Evolutionary conservation across 2,113 vertebrate species (phyloP), one percentile per base, ranked within the genome.

Genomic region (Parus major): DNA sequence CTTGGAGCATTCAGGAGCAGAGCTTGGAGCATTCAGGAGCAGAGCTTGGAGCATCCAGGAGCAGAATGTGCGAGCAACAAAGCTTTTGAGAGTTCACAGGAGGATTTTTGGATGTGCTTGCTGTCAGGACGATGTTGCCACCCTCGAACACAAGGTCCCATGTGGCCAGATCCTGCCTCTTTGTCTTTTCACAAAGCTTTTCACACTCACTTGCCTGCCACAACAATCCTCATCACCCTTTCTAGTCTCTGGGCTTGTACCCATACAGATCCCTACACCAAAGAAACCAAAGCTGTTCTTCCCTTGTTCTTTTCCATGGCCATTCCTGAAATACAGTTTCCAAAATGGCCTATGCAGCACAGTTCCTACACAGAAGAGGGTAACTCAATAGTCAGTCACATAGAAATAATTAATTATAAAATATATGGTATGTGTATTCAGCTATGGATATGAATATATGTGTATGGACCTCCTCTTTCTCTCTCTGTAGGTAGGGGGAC

Each of bases 111-210:
- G 52, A 55, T 25, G 16, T 55, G 4, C 31, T 80, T 59, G 35
- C 41, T 94, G 71, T 81, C 35, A 89, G 66, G 42, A 65, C 0
- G 0, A 75, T 61, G 39, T 77, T 82, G 57, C 31, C 24, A n/a
- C 5, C 17, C 33, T 90, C 0, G 0, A 29, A 50, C 0, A 0
- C 42, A 44, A 47, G 33, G 39, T 70, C 79, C 66, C 42, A 20
- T 11, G 19, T 55, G 59, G 42, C 20, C 3, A 0, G 18, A 36
- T 93, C 39, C 47, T 68, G 33, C 47, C 44, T 88, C 55, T 39
- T 41, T 55, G 35, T 55, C 86, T 91, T 82, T 89, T 77, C 50
- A 52, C 19, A 82, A 49, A 77, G 66, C 35, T 91, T 95, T 87
- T 88, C 55, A 80, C 25, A 13, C 11, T 72, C 9, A 0, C 7